These are phyloP conservation scores for Saccostrea glomerata DNA, from an alignment of 1,140 invertebrate species.

Conservation along the genomic window DNA sequence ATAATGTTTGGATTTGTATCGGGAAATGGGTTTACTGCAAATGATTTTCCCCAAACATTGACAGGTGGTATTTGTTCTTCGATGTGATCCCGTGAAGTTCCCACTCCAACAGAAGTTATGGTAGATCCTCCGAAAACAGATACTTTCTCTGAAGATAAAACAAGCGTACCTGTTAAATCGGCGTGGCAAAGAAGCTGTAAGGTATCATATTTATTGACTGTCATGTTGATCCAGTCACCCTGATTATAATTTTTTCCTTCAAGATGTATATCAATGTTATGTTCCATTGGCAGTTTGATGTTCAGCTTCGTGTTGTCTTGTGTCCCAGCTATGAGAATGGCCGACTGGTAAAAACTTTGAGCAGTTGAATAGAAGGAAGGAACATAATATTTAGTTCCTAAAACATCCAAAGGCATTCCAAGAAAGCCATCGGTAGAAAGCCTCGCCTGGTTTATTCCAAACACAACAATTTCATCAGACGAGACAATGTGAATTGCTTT, in stretches of 20 bases:
- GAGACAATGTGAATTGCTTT: slow-evolving; percentile 61
- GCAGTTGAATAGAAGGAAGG: slow-evolving; percentile 55
- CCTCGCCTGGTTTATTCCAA: slow-evolving; percentile 60
- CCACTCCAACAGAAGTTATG: slow-evolving; percentile 51
- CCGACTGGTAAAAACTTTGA: slow-evolving; percentile 34
- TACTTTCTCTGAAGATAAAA: slow-evolving; percentile 61
- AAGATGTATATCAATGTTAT: slow-evolving; percentile 47
- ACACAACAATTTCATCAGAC: slow-evolving; percentile 60
- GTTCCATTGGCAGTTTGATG: slow-evolving; percentile 37
- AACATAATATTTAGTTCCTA: slow-evolving; percentile 68
- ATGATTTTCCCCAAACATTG: slow-evolving; percentile 67
- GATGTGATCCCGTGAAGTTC: slow-evolving; percentile 62
- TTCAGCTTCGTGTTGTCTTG: slow-evolving; percentile 46
- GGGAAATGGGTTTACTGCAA: slow-evolving; percentile 61
- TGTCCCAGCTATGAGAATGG: slow-evolving; percentile 58
- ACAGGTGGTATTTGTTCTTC: slow-evolving; percentile 68
- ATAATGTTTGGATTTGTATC: slow-evolving; percentile 60
- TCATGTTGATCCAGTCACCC: slow-evolving; percentile 51
- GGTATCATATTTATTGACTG: slow-evolving; percentile 57
- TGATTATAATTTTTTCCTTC: slow-evolving; percentile 53
- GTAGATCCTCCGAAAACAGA: slow-evolving; percentile 65
- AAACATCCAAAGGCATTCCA: slow-evolving; percentile 65
- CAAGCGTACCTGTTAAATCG: slow-evolving; percentile 67
- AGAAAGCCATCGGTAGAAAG: slow-evolving; percentile 67
- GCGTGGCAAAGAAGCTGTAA: slow-evolving; percentile 53